Conservation (phyloP, 2,113 vertebrate genomes). For the Etheostoma cragini region DNA sequence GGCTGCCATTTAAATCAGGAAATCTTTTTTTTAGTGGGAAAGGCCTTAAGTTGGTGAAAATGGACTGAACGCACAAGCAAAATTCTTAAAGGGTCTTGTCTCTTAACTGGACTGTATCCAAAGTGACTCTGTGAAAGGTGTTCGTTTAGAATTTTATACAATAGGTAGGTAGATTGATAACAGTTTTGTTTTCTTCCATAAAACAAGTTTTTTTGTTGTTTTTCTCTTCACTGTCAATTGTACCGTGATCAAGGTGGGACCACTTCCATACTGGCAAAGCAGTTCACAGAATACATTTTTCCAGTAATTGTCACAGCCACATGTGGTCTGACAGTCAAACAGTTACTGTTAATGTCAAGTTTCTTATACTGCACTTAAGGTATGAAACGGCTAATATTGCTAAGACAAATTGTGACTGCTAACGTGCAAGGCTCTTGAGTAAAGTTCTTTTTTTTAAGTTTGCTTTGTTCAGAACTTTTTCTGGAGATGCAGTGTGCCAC, state of each 20-base stretch:
- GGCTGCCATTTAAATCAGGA: constrained; percentile 78
- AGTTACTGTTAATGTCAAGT: neutral
- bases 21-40: constrained; percentile 53
- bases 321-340: constrained; percentile 28
- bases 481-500: neutral
- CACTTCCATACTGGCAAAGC: constrained; percentile 46
- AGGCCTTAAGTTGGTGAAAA: constrained; percentile 63
- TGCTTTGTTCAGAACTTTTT: neutral
- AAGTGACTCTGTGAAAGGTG: constrained; percentile 79
- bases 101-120: constrained; percentile 67
- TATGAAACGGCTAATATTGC: neutral
- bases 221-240: constrained; percentile 56
- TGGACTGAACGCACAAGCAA: constrained; percentile 50
- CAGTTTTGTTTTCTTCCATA: neutral
- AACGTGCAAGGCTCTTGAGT: neutral
- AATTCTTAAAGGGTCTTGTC: constrained; percentile 38
- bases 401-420: neutral
- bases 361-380: neutral
- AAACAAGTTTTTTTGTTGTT: constrained; percentile 13
- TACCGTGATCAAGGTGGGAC: constrained; percentile 62
- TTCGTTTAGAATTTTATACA: constrained; percentile 69
- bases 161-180: constrained; percentile 24
- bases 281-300: constrained; percentile 68
- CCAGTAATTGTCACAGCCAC: constrained; percentile 53
- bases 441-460: neutral